phyloP scores from a whole-genome alignment of 2,797 vertebrate genomes.

The Rachycentron canadum region DNA sequence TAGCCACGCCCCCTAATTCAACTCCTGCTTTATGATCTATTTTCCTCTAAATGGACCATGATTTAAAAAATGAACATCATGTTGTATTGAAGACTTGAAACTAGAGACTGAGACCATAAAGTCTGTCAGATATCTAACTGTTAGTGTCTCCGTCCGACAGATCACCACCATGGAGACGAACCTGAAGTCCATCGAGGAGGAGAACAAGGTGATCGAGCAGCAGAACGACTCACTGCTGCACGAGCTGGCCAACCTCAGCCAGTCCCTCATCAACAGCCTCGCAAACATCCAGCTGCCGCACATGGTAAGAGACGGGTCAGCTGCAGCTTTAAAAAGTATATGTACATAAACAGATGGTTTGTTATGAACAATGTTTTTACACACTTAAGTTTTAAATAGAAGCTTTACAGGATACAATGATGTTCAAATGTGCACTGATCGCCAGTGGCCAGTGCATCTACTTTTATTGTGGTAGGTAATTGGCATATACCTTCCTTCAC shows the following conservation, averaged over 20 bases:
- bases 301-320: conserved; percentile 88
- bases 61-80: too few species aligned
- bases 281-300: conserved; percentile 99
- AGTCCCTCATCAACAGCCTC: conserved; percentile 98
- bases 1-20: too few species aligned
- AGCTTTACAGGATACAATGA: neutral
- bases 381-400: neutral
- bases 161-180: conserved; percentile 99
- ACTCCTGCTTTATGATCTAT: too few species aligned
- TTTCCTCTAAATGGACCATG: too few species aligned
- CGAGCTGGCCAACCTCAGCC: conserved; percentile 97
- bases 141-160: conserved; percentile 69
- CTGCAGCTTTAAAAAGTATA: neutral
- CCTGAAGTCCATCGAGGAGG: conserved; percentile 98
- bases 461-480: neutral
- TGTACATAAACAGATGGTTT: neutral
- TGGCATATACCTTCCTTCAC: neutral
- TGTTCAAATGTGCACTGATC: neutral
- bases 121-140: too few species aligned
- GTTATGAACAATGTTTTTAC: neutral
- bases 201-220: conserved; percentile 98
- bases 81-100: too few species aligned
- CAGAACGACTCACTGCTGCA: conserved; percentile 99
- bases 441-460: neutral
- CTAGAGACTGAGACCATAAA: too few species aligned